Base-by-base conservation (phyloP, 2,888 invertebrate species). In the Schizaphis graminum region DNA sequence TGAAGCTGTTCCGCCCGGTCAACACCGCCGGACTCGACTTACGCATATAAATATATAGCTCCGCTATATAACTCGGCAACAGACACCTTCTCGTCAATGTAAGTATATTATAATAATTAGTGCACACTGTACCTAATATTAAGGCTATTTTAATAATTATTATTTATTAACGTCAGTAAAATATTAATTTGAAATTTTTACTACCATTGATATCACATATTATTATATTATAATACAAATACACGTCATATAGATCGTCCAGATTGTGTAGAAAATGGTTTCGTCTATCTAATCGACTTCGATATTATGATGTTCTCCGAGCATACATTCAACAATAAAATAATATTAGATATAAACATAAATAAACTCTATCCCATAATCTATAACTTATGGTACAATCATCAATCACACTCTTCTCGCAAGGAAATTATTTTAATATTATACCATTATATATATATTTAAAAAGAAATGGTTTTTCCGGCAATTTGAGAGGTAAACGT, bases 21-120 rank as follows among this genome's bases (percentile, higher is more conserved):
- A 90, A 35, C 47, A 11, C 44, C 61, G 44, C 7, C 47, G 61
- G n/a, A 61, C 21, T 28, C 41, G 44, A 57, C 57, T 28, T 49
- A 47, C 7, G n/a, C n/a, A 77, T 21, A 21, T 21, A 77, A 13
- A n/a, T 35, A 77, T 77, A 77, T 77, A 77, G 77, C 77, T 35
- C 77, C 21, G 77, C 77, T 77, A 77, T 77, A 77, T 41, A 56
- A 44, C 85, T n/a, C 91, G 44, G 85, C 86, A 26, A 86, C 91
- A 86, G 47, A 91, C 47, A 41, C 21, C 35, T 77, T 8, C 0
- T 57, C 86, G n/a, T 84, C n/a, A n/a, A 47, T 35, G 91, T 91
- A 35, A 86, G 91, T 91, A 86, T 91, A 53, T 11, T 91, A 53
- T 11, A 11, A 77, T 77, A 53, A 53, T 8, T 87, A 49, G 41